Evolutionary conservation across 2,888 invertebrate species (phyloP).

Genomic region (Drosophila histrio): DNA sequence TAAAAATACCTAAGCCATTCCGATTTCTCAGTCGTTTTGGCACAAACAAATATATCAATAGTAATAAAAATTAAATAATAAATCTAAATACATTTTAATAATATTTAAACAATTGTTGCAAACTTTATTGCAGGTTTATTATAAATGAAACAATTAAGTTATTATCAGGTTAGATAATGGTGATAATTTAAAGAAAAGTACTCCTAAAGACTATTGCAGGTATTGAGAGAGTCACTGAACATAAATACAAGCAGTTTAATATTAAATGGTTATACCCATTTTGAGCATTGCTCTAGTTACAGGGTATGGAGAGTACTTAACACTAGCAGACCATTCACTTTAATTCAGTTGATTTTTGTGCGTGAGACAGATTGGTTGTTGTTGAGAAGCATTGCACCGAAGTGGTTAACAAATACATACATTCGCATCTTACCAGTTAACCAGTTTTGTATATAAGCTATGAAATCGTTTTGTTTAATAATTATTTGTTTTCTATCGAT

Average conservation of each 20-base stretch:
- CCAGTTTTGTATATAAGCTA: conserved; percentile 42
- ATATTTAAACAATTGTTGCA: too few relatives aligned
- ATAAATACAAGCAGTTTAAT: neutral
- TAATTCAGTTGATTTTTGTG: conserved; percentile 49
- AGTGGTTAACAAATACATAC: conserved; percentile 11
- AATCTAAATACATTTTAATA: too few relatives aligned
- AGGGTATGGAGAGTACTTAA: conserved; percentile 36
- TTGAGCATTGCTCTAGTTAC: neutral
- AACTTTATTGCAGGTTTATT: too few relatives aligned
- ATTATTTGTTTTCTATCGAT: conserved; percentile 35
- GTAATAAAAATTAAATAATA: too few relatives aligned
- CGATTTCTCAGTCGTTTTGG: too few relatives aligned
- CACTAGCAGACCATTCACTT: conserved; percentile 29
- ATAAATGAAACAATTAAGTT: too few relatives aligned
- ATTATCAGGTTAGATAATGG: too few relatives aligned
- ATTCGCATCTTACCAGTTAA: conserved; percentile 28
- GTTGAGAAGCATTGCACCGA: conserved; percentile 12
- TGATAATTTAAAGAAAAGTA: too few relatives aligned
- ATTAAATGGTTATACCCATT: neutral
- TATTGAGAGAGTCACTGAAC: too few relatives aligned
- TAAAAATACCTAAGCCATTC: too few relatives aligned
- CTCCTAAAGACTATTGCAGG: too few relatives aligned
- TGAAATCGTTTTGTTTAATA: conserved; percentile 29
- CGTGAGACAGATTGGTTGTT: conserved; percentile 40
- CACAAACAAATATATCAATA: too few relatives aligned